Base-by-base conservation (phyloP, 2,888 invertebrate genomes). In the Ernsta delagoae region DNA sequence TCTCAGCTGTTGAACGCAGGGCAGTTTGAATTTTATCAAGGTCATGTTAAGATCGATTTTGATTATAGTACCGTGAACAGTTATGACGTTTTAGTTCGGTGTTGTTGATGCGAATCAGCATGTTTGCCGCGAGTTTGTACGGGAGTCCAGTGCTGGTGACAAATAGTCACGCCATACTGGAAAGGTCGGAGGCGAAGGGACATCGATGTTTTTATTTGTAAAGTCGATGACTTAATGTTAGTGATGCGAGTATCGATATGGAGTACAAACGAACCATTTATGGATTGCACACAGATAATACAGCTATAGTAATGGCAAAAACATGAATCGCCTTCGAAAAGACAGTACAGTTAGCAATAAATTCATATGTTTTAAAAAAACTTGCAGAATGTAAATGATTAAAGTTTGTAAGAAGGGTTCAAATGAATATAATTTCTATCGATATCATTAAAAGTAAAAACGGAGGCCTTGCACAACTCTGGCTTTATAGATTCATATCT, bases 121-220 rank as follows among this genome's bases (percentile, higher is more conserved):
- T 91, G 89, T 90, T 88, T 83, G 81, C 84, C 83, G 85, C 86
- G 81, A 85, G 83, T 82, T 81, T 82, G 87, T 92, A 92, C 92
- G 85, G 93, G 91, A 93, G 93, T 92, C 92, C 82, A 87, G 86
- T 86, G 83, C 85, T 31, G 86, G 92, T 92, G 93, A 93, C 93
- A 93, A 93, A 93, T 92, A 92, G 93, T 90, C 90, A 89, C 88
- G 88, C 86, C 83, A 87, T 85, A 79, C 85, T 82, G 85, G 85
- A 88, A 87, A 90, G 89, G 88, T 86, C 85, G 87, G 87, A 80
- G 86, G 84, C 83, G 85, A 83, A 75, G 82, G 82, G 84, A 84
- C 86, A 85, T 90, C 90, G 90, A 91, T 90, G 86, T 87, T 92
- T 89, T 90, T 88, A 88, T 90, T 91, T 86, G 83, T 80, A 74